Conservation (phyloP, 2,888 invertebrate genomes). For the Cataglyphis albicans region DNA sequence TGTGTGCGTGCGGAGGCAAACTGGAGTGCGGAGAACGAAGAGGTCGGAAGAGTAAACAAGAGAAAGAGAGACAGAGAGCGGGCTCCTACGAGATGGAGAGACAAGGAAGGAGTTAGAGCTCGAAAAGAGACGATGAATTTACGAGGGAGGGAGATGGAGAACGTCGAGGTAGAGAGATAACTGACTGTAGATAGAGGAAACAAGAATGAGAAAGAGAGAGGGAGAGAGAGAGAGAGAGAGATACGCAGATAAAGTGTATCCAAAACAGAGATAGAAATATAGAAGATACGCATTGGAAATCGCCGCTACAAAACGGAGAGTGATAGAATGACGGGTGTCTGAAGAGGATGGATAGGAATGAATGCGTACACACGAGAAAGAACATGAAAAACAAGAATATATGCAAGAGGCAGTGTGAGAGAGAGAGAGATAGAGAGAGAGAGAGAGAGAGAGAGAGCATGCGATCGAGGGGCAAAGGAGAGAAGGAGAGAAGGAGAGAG, state of each 20-base stretch:
- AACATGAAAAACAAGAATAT: slow-evolving; percentile 55
- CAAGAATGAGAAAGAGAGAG: slow-evolving; percentile 2
- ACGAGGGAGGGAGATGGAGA: slow-evolving; percentile 33
- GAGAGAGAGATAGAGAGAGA: background rate
- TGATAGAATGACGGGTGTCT: slow-evolving; percentile 14
- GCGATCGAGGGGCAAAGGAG: slow-evolving; percentile 36
- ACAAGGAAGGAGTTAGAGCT: slow-evolving; percentile 16
- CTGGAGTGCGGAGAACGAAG: slow-evolving; percentile 50
- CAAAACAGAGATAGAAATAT: slow-evolving; percentile 37
- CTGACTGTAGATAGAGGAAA: slow-evolving; percentile 43
- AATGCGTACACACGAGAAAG: slow-evolving; percentile 41
- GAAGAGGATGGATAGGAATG: slow-evolving; percentile 30
- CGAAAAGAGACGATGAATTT: slow-evolving; percentile 47
- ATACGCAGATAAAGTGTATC: slow-evolving; percentile 12
- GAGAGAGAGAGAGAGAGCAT: slow-evolving; percentile 8
- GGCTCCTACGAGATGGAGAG: slow-evolving; percentile 41
- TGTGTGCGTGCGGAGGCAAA: slow-evolving; percentile 34
- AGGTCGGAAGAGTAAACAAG: slow-evolving; percentile 49
- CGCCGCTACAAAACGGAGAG: slow-evolving; percentile 28
- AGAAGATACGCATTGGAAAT: slow-evolving; percentile 30
- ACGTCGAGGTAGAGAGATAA: slow-evolving; percentile 36
- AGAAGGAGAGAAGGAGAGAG: slow-evolving; percentile 12
- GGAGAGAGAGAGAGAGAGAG: slow-evolving; percentile 36
- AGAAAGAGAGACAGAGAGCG: slow-evolving; percentile 20
- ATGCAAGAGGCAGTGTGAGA: slow-evolving; percentile 35